Percentiles rank a stretch among this genome's conserved stretches.
phyloP scores from a whole-genome alignment of 2,888 invertebrate species.

The Altica lythri region DNA sequence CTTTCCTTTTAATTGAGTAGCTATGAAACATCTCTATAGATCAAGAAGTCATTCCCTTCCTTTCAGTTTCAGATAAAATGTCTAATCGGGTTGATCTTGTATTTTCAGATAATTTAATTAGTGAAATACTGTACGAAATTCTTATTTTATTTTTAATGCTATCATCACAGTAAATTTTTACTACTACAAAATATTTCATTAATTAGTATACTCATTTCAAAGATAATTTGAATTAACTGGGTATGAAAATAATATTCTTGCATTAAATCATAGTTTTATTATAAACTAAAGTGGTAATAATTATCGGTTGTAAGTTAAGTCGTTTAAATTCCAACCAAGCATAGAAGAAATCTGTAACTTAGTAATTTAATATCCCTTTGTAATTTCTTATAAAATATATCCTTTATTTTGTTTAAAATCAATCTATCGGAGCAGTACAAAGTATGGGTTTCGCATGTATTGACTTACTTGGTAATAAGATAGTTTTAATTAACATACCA shows the following conservation, averaged over 20 bases:
- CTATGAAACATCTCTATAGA: constrained; percentile 31
- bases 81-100: constrained; percentile 29
- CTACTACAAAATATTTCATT: not conserved
- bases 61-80: constrained; percentile 31
- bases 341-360: not conserved
- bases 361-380: constrained; percentile 17
- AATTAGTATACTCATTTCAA: not conserved
- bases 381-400: constrained; percentile 14
- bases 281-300: too few species aligned
- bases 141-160: constrained; percentile 6
- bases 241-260: too few species aligned
- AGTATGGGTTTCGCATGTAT: constrained; percentile 21
- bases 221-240: not conserved
- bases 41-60: constrained; percentile 17
- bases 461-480: constrained; percentile 24
- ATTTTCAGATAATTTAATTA: constrained; percentile 30
- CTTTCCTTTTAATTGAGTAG: constrained; percentile 34
- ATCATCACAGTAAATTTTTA: not conserved
- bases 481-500: constrained; percentile 18
- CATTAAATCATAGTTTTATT: too few species aligned
- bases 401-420: constrained; percentile 30
- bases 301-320: not conserved
- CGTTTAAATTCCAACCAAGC: not conserved
- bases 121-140: constrained; percentile 6
- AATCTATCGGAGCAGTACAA: constrained; percentile 38